Evolutionary conservation across 2,888 invertebrate species (phyloP).

Genomic region (Sesamia inferens): DNA sequence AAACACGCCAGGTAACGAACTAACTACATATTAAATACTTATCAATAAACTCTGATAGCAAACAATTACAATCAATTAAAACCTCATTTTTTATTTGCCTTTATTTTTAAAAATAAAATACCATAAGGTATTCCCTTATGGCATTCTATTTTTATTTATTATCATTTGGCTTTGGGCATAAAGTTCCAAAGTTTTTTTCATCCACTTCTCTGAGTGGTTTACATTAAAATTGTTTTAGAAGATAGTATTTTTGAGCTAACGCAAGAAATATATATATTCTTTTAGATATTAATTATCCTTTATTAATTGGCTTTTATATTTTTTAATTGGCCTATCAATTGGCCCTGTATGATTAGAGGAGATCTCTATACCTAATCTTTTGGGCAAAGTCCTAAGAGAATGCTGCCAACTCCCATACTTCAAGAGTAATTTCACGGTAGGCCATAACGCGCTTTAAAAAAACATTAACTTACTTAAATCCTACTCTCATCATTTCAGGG

Average conservation of each 20-base stretch:
- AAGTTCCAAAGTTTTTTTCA: not conserved
- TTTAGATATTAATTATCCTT: not conserved
- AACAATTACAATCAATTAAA: constrained; percentile 1
- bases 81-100: constrained; percentile 7
- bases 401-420: not conserved
- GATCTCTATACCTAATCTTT: not conserved
- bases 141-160: not conserved
- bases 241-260: not conserved
- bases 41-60: constrained; percentile 8
- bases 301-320: too few species aligned
- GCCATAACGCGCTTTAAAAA: not conserved
- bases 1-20: constrained; percentile 92
- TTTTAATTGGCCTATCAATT: too few species aligned
- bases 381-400: not conserved
- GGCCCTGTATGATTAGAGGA: not conserved
- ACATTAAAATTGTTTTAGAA: not conserved
- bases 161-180: not conserved
- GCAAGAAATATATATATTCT: not conserved
- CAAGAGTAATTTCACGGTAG: too few species aligned
- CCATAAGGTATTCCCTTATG: too few species aligned
- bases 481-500: constrained; percentile 81
- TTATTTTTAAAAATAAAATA: constrained; percentile 23
- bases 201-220: too few species aligned
- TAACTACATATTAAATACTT: constrained; percentile 13
- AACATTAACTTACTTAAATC: constrained; percentile 1